phyloP scores from a whole-genome alignment of 2,888 invertebrate species.

The Ichneumoninae sp. region DNA sequence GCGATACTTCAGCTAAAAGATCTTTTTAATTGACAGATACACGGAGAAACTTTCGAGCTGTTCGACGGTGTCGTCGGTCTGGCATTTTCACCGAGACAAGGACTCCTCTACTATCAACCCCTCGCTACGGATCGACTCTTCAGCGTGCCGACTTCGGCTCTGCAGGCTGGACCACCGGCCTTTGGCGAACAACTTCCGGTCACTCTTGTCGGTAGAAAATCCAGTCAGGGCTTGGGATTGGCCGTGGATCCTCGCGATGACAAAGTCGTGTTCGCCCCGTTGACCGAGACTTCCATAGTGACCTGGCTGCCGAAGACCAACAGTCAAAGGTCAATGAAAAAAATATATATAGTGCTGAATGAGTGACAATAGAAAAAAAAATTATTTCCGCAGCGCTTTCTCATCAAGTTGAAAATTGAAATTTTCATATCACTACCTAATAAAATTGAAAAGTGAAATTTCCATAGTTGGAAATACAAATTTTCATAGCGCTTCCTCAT shows the following conservation, averaged over 20 bases:
- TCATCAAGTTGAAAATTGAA: background rate
- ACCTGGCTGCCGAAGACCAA: constrained; percentile 91
- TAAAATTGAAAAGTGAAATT: no score
- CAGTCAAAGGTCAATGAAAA: constrained; percentile 89
- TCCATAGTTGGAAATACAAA: no score
- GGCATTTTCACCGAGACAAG: constrained; percentile 88
- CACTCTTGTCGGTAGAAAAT: constrained; percentile 92
- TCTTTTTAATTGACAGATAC: constrained; percentile 84
- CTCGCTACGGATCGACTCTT: constrained; percentile 91
- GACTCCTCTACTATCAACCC: constrained; percentile 89
- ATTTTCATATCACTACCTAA: no score
- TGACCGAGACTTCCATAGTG: constrained; percentile 92
- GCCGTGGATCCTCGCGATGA: constrained; percentile 90
- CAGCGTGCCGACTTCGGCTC: constrained; percentile 90
- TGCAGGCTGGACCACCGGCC: constrained; percentile 90
- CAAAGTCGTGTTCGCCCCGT: constrained; percentile 91
- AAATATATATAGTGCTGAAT: no score
- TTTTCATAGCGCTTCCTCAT: no score
- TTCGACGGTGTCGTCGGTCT: constrained; percentile 91
- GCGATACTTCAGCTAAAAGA: background rate
- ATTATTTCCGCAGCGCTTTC: no score
- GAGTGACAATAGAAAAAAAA: background rate
- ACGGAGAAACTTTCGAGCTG: constrained; percentile 88
- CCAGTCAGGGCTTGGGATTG: constrained; percentile 92
- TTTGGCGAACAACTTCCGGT: constrained; percentile 90